These are phyloP conservation scores for Sebastes minor DNA, from an alignment of 2,797 vertebrate species.

Conservation along the genomic window DNA sequence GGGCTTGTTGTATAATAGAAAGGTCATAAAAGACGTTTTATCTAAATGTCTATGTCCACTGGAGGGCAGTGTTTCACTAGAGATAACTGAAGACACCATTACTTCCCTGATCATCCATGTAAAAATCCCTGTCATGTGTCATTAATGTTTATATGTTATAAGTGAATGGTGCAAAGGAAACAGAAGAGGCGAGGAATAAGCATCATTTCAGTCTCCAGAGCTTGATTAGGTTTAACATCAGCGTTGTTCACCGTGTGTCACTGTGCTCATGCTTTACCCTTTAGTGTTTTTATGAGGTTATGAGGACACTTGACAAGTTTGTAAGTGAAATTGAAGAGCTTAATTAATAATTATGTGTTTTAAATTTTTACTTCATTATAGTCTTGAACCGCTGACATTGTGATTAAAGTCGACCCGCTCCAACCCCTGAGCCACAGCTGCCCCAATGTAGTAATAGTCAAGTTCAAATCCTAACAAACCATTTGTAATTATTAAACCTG, in stretches of 20 bases:
- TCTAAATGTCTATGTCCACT: constrained; percentile 32
- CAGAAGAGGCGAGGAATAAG: background rate
- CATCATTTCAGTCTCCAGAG: background rate
- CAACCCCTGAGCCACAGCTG: too few relatives aligned
- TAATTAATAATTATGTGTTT: background rate
- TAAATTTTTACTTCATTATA: background rate
- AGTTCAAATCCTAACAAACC: background rate
- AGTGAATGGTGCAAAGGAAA: background rate
- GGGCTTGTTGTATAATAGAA: background rate
- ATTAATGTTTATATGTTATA: background rate
- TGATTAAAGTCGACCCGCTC: too few relatives aligned
- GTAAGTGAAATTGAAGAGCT: background rate
- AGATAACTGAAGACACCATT: background rate
- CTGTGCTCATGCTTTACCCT: background rate
- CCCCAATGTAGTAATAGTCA: background rate
- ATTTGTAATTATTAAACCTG: background rate
- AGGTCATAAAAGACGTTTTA: background rate
- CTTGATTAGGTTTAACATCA: background rate
- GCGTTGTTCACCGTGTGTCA: background rate
- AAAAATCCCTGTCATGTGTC: background rate
- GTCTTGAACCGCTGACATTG: background rate
- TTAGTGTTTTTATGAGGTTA: background rate
- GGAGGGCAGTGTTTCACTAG: constrained; percentile 64
- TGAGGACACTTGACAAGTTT: background rate
- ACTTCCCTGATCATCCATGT: background rate